These are phyloP conservation scores for Carcharodon carcharias DNA, from an alignment of 2,797 vertebrate genomes.

Conservation along the genomic window DNA sequence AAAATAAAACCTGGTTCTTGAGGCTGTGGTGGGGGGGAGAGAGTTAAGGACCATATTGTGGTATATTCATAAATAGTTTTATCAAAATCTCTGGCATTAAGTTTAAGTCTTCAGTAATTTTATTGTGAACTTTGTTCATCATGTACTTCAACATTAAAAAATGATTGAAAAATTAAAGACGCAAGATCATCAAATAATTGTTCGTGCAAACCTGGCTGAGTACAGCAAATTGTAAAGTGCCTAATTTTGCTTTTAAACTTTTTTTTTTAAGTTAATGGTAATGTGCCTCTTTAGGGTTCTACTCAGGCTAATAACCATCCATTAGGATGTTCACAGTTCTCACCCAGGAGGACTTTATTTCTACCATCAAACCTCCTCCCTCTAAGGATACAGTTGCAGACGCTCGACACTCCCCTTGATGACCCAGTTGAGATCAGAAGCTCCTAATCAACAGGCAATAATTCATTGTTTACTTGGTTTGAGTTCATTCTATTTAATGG, in stretches of 20 bases:
- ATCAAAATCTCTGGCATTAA: background rate
- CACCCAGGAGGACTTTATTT: too few species aligned
- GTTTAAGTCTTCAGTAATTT: background rate
- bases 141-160: background rate
- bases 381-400: background rate
- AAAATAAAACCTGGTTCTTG: background rate
- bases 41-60: background rate
- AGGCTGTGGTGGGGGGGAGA: background rate
- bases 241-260: background rate
- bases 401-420: background rate
- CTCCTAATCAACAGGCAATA: background rate
- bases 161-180: too few species aligned
- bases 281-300: too few species aligned
- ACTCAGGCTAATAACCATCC: background rate
- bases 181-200: background rate
- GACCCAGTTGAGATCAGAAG: background rate
- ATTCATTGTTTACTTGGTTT: background rate
- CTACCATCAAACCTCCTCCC: background rate
- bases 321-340: background rate
- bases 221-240: background rate
- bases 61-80: background rate
- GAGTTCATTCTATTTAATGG: background rate
- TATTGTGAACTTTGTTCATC: background rate
- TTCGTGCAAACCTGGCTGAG: background rate
- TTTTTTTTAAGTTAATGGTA: background rate